phyloP scores from a whole-genome alignment of 2,797 vertebrate genomes.

The Sarcoramphus papa region DNA sequence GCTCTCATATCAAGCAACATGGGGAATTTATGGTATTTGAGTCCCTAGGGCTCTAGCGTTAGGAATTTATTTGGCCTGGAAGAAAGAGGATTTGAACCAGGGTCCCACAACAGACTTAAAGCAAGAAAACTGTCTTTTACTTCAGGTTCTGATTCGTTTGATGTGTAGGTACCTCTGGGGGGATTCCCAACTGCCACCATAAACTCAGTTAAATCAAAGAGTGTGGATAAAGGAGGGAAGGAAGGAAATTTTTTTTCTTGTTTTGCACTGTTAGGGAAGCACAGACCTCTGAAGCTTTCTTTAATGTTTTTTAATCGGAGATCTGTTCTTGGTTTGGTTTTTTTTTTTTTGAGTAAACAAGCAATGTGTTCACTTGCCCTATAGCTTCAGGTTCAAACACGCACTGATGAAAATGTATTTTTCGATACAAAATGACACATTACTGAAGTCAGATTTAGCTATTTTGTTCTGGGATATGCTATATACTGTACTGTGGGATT shows the following conservation, averaged over 20 bases:
- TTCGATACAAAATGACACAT: accelerated
- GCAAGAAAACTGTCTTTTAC: neutral
- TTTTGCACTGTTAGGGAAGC: neutral
- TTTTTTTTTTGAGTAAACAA: neutral
- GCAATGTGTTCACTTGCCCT: neutral
- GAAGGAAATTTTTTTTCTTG: neutral
- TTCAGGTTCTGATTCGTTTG: neutral
- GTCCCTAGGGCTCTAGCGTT: neutral
- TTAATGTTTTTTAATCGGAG: neutral
- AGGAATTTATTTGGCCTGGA: neutral
- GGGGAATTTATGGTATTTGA: accelerated
- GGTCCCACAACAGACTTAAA: neutral
- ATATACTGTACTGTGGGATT: neutral
- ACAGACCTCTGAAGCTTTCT: neutral
- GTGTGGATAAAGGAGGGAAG: neutral
- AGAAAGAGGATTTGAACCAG: neutral
- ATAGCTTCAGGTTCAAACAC: neutral
- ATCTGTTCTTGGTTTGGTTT: neutral
- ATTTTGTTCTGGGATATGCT: neutral
- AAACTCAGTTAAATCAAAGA: neutral
- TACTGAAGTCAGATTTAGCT: neutral
- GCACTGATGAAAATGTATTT: neutral
- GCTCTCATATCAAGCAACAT: accelerated
- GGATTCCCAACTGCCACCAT: neutral
- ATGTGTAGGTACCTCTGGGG: neutral